These are phyloP conservation scores for Arrhopalites spinosus DNA, from an alignment of 2,888 invertebrate species.

Conservation along the genomic window DNA sequence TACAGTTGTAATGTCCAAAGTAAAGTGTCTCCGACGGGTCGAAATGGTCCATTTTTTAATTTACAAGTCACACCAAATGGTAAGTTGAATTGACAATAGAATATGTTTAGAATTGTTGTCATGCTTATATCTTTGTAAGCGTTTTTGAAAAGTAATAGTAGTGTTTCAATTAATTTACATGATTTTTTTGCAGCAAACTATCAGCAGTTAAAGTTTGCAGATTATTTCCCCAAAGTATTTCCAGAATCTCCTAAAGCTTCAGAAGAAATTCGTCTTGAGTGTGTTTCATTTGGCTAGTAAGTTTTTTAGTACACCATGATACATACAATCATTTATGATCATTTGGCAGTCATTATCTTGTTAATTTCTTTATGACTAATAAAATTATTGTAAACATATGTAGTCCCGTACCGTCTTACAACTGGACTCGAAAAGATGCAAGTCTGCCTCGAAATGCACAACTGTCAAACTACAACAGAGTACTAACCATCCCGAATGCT, in stretches of 20 bases:
- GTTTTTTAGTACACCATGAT: no score
- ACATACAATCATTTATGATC: no score
- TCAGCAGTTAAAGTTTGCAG: conserved; percentile 88
- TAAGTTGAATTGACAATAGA: conserved; percentile 59
- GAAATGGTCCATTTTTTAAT: conserved; percentile 87
- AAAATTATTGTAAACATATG: no score
- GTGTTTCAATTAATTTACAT: conserved; percentile 13
- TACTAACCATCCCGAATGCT: conserved; percentile 82
- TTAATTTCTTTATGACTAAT: no score
- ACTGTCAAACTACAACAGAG: conserved; percentile 78
- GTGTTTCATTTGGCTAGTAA: conserved; percentile 93
- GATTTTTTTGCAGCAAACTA: conserved; percentile 70
- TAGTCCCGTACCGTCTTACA: conserved; percentile 86
- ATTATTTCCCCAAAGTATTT: conserved; percentile 93
- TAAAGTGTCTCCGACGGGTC: conserved; percentile 80
- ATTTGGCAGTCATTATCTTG: no score
- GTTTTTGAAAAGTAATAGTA: no score
- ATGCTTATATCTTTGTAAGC: no score
- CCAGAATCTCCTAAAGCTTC: conserved; percentile 91
- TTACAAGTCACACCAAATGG: conserved; percentile 81
- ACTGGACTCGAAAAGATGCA: conserved; percentile 82
- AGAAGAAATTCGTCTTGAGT: conserved; percentile 88
- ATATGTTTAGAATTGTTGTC: conserved; percentile 1
- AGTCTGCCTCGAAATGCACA: conserved; percentile 75
- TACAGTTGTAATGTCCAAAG: conserved; percentile 93